Evolutionary conservation across 2,888 invertebrate species (phyloP).

Genomic region (Platycheirus albimanus): DNA sequence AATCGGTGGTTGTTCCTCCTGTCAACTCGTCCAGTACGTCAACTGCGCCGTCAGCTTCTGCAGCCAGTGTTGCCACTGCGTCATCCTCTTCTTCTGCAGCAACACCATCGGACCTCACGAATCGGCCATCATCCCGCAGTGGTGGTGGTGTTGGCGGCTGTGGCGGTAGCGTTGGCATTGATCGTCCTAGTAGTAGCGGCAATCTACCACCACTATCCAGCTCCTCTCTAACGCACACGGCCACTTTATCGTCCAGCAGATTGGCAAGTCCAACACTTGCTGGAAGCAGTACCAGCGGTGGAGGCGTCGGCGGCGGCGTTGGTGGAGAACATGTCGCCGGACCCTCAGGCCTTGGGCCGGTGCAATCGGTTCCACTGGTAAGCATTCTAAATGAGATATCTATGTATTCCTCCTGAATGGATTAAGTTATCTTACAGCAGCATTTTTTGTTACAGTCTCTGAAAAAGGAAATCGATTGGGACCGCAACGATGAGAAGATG

Average conservation of each 20-base stretch:
- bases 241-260: conserved; percentile 76
- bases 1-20: conserved; percentile 76
- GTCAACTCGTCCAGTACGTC: conserved; percentile 75
- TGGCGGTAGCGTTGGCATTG: conserved; percentile 60
- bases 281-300: conserved; percentile 75
- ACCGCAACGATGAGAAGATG: conserved; percentile 90
- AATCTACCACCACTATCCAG: conserved; percentile 73
- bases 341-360: conserved; percentile 92
- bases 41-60: conserved; percentile 68
- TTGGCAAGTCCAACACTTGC: conserved; percentile 78
- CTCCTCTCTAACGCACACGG: conserved; percentile 75
- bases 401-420: conserved; percentile 53
- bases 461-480: conserved; percentile 95
- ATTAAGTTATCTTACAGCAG: conserved; percentile 70
- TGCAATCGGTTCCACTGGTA: conserved; percentile 95
- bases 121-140: conserved; percentile 79
- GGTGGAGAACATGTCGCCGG: conserved; percentile 83
- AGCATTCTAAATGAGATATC: conserved; percentile 79
- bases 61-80: conserved; percentile 62
- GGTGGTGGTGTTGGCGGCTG: conserved; percentile 76
- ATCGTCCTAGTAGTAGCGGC: conserved; percentile 77
- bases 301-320: conserved; percentile 67
- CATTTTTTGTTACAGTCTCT: conserved; percentile 86
- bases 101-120: conserved; percentile 77
- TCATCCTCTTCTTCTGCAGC: conserved; percentile 76